Evolutionary conservation across 2,113 vertebrate genomes (phyloP).

Genomic region (Zosterops japonicus): DNA sequence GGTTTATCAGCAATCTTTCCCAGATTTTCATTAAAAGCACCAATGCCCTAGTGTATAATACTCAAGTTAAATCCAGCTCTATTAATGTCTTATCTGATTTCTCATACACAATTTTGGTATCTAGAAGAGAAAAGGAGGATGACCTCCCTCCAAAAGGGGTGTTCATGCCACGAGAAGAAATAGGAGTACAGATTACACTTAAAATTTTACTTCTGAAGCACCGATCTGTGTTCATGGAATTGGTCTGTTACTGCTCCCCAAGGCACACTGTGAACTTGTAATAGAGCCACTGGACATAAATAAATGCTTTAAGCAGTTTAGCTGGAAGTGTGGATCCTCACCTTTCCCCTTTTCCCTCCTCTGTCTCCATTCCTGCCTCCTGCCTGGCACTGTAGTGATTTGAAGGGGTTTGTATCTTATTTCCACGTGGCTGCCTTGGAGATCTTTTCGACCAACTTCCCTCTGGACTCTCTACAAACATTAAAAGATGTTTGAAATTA

Average conservation of each 20-base stretch:
- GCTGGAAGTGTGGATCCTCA: background rate
- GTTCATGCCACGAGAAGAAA: background rate
- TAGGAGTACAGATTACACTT: background rate
- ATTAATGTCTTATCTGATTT: background rate
- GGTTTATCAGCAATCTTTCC: background rate
- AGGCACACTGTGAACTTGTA: background rate
- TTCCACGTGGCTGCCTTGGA: conserved; percentile 21
- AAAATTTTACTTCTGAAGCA: background rate
- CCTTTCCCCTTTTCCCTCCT: background rate
- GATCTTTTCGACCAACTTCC: conserved; percentile 16
- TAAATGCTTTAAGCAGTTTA: conserved; percentile 2
- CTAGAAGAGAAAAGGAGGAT: background rate
- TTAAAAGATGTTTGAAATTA: conserved; percentile 64
- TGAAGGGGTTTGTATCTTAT: background rate
- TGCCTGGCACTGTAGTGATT: background rate
- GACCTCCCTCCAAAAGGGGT: background rate
- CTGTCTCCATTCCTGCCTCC: background rate
- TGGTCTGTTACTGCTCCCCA: background rate
- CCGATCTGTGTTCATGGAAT: background rate
- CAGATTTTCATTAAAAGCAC: background rate
- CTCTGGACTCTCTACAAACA: conserved; percentile 44
- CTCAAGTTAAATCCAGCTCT: background rate
- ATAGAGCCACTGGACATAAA: background rate
- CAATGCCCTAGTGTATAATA: background rate
- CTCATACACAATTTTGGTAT: background rate